Evolutionary conservation across 2,797 vertebrate species (phyloP), one percentile per base, ranked within the genome.

Genomic region (Characodon lateralis): DNA sequence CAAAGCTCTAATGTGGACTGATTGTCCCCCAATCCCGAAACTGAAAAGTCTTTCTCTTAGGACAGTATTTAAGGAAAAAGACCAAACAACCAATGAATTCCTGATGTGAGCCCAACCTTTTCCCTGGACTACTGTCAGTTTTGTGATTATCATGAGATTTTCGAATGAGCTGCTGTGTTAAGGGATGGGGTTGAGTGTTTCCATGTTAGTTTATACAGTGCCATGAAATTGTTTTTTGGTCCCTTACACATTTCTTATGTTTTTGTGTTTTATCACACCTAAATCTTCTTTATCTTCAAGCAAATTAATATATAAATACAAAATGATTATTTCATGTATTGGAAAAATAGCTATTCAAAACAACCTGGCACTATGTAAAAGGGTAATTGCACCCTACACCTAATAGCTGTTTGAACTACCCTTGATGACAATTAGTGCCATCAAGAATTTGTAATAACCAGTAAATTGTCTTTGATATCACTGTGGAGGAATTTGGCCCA

Each of bases 101-200:
- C 74, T 90, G 87, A 91, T 82, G 81, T 89, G 81, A 90, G 55
- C 2, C 20, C 84, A 79, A 92, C 88, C 85, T 87, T 81, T 91
- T 74, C 26, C 81, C 82, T 79, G 14, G 14, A 51, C 79, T 72
- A 72, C 79, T 84, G 75, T 90, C 78, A 83, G 79, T 90, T 92
- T 89, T 87, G 87, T 88, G 78, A 89, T 92, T 77, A 90, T 76
- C 24, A 58, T 73, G 72, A 83, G 78, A 66, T 28, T 81, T 59
- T 61, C 48, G 68, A 86, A 83, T 83, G 68, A 77, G 61, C 76
- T 61, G 69, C 59, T 65, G 48, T 48, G 75, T 80, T 59, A 83
- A 71, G 53, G 39, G 6, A n/a, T 69, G 73, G 69, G 75, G 41
- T 81, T 59, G 39, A 77, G 70, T 72, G 74, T 81, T 87, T 74